phyloP scores from a whole-genome alignment of 2,888 invertebrate genomes.

The Melinopterus prodromus region DNA sequence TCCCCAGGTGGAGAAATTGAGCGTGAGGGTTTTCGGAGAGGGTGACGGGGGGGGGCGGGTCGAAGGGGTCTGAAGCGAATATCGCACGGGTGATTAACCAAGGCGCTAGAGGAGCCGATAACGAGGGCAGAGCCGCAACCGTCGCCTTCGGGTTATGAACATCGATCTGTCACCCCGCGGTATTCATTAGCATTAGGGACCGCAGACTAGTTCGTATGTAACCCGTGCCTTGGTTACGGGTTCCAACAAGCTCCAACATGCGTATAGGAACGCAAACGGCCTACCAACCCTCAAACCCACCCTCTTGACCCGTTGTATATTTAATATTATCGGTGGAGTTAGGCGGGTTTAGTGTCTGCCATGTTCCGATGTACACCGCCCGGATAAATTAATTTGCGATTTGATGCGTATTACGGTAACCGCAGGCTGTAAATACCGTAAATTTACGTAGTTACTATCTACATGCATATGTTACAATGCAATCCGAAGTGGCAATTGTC shows the following conservation, averaged over 20 bases:
- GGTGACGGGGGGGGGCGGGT: conserved; percentile 30
- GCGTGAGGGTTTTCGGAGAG: conserved; percentile 26
- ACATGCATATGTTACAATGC: neutral
- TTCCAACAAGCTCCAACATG: neutral
- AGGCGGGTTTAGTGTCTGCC: neutral
- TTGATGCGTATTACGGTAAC: neutral
- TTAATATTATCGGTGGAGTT: neutral
- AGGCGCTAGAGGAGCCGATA: conserved; percentile 53
- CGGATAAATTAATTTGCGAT: neutral
- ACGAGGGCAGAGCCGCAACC: conserved; percentile 48
- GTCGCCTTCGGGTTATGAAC: conserved; percentile 46
- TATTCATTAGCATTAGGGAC: conserved; percentile 41
- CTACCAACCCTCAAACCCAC: neutral
- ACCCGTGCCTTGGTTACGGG: conserved; percentile 7
- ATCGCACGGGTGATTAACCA: conserved; percentile 50
- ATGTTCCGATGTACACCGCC: neutral
- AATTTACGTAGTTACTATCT: neutral
- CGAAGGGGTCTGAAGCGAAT: conserved; percentile 40
- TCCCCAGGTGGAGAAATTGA: conserved; percentile 19
- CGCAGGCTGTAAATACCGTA: neutral
- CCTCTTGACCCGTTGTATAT: neutral
- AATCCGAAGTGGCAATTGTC: neutral
- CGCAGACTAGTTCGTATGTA: conserved; percentile 10
- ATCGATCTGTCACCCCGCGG: conserved; percentile 52
- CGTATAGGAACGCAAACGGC: neutral